These are phyloP conservation scores for Lymantria monacha DNA, from an alignment of 2,888 invertebrate species.

Conservation along the genomic window DNA sequence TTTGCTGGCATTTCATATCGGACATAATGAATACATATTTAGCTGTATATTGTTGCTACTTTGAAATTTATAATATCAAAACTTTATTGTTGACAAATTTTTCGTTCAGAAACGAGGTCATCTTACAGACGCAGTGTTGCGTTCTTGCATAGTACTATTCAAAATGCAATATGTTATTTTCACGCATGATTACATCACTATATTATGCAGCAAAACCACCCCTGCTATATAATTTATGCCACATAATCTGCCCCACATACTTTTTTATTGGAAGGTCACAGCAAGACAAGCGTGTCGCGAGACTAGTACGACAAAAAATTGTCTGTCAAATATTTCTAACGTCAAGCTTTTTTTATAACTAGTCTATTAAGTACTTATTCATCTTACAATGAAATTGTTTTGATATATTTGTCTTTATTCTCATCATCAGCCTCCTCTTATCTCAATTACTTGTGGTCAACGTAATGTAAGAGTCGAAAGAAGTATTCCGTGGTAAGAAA, in stretches of 20 bases:
- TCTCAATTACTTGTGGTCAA: too few species aligned
- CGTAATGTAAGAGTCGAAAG: too few species aligned
- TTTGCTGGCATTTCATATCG: slow-evolving; percentile 16
- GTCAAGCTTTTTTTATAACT: background rate
- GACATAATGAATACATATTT: slow-evolving; percentile 9
- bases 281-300: slow-evolving; percentile 3
- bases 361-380: too few species aligned
- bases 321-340: background rate
- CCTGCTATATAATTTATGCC: slow-evolving; percentile 8
- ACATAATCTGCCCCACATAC: background rate
- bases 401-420: too few species aligned
- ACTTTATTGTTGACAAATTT: slow-evolving; percentile 12
- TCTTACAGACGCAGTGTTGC: slow-evolving; percentile 17
- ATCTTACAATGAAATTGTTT: too few species aligned
- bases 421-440: too few species aligned
- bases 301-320: background rate
- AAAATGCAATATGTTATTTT: slow-evolving; percentile 40
- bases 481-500: too few species aligned
- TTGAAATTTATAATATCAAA: slow-evolving; percentile 3
- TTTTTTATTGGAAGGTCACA: slow-evolving; percentile 11
- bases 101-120: slow-evolving; percentile 23
- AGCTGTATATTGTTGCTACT: slow-evolving; percentile 3
- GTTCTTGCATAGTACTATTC: slow-evolving; percentile 56
- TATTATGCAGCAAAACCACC: background rate
- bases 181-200: slow-evolving; percentile 31